Evolutionary conservation across 2,113 vertebrate genomes (phyloP).

Genomic region (Burhinus oedicnemus): DNA sequence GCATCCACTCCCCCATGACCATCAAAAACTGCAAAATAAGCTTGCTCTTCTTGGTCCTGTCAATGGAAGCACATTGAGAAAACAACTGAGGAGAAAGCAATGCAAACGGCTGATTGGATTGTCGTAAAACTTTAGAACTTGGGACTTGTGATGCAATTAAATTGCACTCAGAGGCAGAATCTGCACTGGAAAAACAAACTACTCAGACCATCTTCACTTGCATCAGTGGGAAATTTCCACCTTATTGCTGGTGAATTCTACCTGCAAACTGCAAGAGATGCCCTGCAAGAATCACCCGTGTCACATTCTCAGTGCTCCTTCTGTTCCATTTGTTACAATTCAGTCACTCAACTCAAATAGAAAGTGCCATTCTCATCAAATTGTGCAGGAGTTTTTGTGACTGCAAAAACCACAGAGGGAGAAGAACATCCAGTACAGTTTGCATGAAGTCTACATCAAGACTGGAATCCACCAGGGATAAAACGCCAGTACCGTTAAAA

Average conservation of each 20-base stretch:
- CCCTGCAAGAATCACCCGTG: background rate
- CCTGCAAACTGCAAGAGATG: background rate
- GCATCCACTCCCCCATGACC: constrained; percentile 96
- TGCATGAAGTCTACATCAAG: constrained; percentile 8
- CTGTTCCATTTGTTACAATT: background rate
- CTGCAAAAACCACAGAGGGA: background rate
- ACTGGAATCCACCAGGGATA: constrained; percentile 22
- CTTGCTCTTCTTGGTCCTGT: constrained; percentile 97
- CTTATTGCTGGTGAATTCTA: background rate
- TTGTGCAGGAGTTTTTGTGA: background rate
- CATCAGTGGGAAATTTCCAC: background rate
- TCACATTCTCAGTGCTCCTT: background rate
- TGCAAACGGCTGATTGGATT: background rate
- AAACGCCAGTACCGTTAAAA: background rate
- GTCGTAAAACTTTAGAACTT: background rate
- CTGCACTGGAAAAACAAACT: background rate
- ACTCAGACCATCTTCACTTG: background rate
- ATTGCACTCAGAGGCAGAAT: background rate
- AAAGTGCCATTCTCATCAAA: constrained; percentile 28
- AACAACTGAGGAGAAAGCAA: background rate
- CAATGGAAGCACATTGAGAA: background rate
- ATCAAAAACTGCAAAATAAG: constrained; percentile 96
- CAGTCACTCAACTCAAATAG: constrained; percentile 28
- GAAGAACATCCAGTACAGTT: constrained; percentile 1
- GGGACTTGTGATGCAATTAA: background rate